Evolutionary conservation across 1,140 invertebrate genomes (phyloP), one percentile per base, ranked within the genome.

Genomic region (Eumaeus atala): DNA sequence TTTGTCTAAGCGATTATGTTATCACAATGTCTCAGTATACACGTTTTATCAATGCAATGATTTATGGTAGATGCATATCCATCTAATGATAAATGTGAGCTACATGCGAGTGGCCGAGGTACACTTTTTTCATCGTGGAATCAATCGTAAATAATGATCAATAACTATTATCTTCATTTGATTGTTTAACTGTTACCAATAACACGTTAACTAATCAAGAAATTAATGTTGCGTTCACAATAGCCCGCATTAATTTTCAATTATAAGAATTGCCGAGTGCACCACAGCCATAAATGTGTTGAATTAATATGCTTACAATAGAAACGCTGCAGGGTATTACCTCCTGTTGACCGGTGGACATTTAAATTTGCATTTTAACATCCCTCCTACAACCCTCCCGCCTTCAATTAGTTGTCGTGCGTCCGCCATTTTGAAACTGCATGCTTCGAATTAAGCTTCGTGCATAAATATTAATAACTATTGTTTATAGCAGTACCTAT

Each of bases 271-370:
- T 85, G 72, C 67, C 59, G 64, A 59, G 64, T 66, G 63, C 57
- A 69, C 66, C 67, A 66, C 54, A 52, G 57, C 61, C 67, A 77
- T 85, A 84, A 84, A 77, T 82, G 63, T 54, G 66, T 84, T 81
- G 77, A 81, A 85, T 82, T 85, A 84, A 82, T 82, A 77, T 82
- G 59, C 67, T 66, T 62, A 77, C 77, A 84, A 81, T 82, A 67
- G 74, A 64, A 63, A n/a, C 51, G 38, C 72, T 9, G 68, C 67
- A 51, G 72, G 77, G 50, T 65, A 61, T 64, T 56, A 63, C 64
- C 66, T 67, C 67, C 66, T 71, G 68, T 64, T 68, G 71, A 53
- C 67, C 70, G 69, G 50, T 57, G 63, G 66, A 68, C 66, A 69
- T 76, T 80, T 76, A 74, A 77, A 83, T 85, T 83, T 85, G 79